A percentile compares a stretch with the other conserved stretches of the same genome.
Evolutionary conservation across 2,113 vertebrate species (phyloP).

Genomic region (Ginglymostoma cirratum): DNA sequence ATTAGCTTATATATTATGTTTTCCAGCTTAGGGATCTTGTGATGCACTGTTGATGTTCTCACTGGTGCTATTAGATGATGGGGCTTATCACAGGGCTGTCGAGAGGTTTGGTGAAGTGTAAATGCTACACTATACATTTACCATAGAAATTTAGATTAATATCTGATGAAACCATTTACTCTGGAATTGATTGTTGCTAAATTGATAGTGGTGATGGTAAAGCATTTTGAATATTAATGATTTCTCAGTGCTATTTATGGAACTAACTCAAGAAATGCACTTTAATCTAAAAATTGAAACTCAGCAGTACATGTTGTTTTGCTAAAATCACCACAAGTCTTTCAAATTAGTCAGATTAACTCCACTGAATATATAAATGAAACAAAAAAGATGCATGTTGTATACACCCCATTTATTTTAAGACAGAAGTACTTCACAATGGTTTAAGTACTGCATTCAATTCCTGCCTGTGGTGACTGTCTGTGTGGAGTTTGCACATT

Average conservation of each 20-base stretch:
- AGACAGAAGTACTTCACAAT: too few relatives aligned
- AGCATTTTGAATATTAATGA: not conserved
- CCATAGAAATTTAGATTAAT: not conserved
- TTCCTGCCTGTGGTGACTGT: too few relatives aligned
- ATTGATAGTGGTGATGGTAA: not conserved
- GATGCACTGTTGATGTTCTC: not conserved
- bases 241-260: not conserved
- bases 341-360: not conserved
- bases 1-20: not conserved
- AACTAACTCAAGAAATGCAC: not conserved
- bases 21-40: not conserved
- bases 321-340: not conserved
- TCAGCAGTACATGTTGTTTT: not conserved
- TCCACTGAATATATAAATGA: not conserved
- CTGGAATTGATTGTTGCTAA: not conserved
- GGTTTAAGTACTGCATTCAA: too few relatives aligned
- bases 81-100: not conserved
- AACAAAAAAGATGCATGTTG: not conserved
- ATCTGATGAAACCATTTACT: not conserved
- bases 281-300: conserved; percentile 13
- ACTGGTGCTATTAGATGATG: not conserved
- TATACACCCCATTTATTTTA: not conserved
- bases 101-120: not conserved
- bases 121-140: not conserved
- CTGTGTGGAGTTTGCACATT: too few relatives aligned